phyloP scores from a whole-genome alignment of 2,113 vertebrate species.

The Erythrocercus mccallii region DNA sequence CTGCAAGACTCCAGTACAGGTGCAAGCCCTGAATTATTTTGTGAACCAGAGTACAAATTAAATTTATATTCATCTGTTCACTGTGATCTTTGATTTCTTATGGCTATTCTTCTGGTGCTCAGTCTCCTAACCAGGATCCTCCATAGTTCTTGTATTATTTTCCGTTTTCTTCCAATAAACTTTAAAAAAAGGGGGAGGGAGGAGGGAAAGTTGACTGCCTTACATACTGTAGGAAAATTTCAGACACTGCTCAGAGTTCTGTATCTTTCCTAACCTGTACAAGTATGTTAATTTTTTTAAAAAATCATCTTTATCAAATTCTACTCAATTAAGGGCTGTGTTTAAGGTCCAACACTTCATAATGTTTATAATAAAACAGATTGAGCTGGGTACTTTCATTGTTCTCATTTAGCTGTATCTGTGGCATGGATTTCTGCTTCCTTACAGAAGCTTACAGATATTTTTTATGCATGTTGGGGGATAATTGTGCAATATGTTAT shows the following conservation, averaged over 20 bases:
- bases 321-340: not conserved
- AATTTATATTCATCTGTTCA: not conserved
- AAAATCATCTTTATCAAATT: not conserved
- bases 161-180: not conserved
- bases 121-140: not conserved
- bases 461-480: not conserved
- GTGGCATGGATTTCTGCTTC: not conserved
- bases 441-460: not conserved
- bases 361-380: not conserved
- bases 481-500: not conserved
- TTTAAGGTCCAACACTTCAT: not conserved
- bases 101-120: not conserved
- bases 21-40: constrained; percentile 36
- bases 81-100: not conserved
- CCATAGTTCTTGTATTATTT: not conserved
- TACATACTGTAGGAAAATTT: not conserved
- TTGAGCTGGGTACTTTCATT: not conserved
- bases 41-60: not conserved
- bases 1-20: constrained; percentile 86
- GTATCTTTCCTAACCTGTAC: not conserved
- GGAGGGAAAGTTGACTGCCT: not conserved
- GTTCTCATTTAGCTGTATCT: not conserved
- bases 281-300: not conserved
- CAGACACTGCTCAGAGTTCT: not conserved
- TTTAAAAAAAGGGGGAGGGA: accelerated